Evolutionary conservation across 2,888 invertebrate genomes (phyloP), one percentile per base, ranked within the genome.

Genomic region (Xestia ashworthii): DNA sequence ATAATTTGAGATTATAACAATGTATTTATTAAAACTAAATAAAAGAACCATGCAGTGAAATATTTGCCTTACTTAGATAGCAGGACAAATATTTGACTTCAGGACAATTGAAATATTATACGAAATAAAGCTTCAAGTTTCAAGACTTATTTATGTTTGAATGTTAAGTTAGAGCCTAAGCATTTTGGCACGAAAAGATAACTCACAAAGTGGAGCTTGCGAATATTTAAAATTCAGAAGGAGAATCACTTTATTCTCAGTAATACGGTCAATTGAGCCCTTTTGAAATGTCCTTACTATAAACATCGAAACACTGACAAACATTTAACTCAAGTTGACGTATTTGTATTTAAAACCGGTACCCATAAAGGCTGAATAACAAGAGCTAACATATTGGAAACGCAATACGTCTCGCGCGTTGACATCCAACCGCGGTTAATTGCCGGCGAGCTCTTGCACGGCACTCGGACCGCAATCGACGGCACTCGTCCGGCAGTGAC

Each of bases 401-500:
- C 72, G n/a, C 71, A 32, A 16, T 53, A 65, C 14, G 62, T 67
- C 74, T 48, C 73, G 25, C 60, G 58, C 22, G 53, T 67, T 64
- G 66, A 70, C 71, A 53, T 38, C 48, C 48, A 46, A 48, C 50
- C 32, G n/a, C 55, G 71, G 72, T 74, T 67, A 74, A 74, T 74
- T 72, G 83, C 65, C 68, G 60, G 68, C 19, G 64, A 48, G 64
- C 73, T 71, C 76, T 68, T 71, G 86, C 25, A 11, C 74, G 66
- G 85, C 71, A n/a, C 67, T 84, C 84, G 70, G 22, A 50, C 71
- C 46, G 67, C 72, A 53, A 64, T 76, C 84, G 79, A 22, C 46
- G 71, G 80, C 71, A 25, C 60, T 80, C 60, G 32, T n/a, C 69
- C 76, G 77, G 78, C 68, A 22, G 77, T 55, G 81, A 44, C 32